Evolutionary conservation across 1,140 invertebrate species (phyloP).

Genomic region (Micrasema minimum): DNA sequence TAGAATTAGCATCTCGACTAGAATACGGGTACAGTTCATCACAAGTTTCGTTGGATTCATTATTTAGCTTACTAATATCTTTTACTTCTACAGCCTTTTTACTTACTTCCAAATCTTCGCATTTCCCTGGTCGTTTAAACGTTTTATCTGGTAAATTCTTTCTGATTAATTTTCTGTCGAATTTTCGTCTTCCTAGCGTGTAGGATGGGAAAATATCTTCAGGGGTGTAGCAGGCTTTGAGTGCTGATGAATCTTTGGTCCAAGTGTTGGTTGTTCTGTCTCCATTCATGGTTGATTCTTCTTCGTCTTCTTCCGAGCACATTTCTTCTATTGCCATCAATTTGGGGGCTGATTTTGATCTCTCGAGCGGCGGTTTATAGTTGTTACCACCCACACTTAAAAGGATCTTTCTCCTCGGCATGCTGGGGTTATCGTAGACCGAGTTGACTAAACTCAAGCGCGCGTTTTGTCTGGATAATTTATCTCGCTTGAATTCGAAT

Average conservation of each 20-base stretch:
- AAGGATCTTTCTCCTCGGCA: slow-evolving; percentile 82
- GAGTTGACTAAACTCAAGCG: slow-evolving; percentile 89
- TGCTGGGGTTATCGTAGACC: slow-evolving; percentile 86
- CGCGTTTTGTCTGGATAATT: slow-evolving; percentile 92
- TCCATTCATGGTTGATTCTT: slow-evolving; percentile 59
- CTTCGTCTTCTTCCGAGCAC: slow-evolving; percentile 83
- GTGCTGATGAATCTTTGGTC: slow-evolving; percentile 58
- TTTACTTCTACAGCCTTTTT: slow-evolving; percentile 9
- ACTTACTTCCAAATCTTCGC: not conserved
- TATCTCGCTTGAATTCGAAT: slow-evolving; percentile 93
- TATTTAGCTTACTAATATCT: not conserved
- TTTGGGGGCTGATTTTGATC: slow-evolving; percentile 95
- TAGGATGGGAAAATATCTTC: slow-evolving; percentile 63
- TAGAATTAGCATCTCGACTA: slow-evolving; percentile 25
- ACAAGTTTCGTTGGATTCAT: slow-evolving; percentile 9
- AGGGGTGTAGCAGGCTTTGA: slow-evolving; percentile 59
- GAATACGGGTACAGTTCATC: slow-evolving; percentile 18
- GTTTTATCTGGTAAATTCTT: slow-evolving; percentile 54
- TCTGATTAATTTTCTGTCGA: slow-evolving; percentile 58
- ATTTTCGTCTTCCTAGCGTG: slow-evolving; percentile 60
- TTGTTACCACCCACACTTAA: slow-evolving; percentile 83
- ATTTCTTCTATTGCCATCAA: slow-evolving; percentile 94
- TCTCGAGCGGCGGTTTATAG: slow-evolving; percentile 90
- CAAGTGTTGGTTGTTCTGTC: slow-evolving; percentile 56
- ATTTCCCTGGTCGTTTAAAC: slow-evolving; percentile 28